A percentile compares a stretch with the other conserved stretches of the same genome.
These are phyloP conservation scores for Eupithecia dodoneata DNA, from an alignment of 2,888 invertebrate species.

Conservation along the genomic window DNA sequence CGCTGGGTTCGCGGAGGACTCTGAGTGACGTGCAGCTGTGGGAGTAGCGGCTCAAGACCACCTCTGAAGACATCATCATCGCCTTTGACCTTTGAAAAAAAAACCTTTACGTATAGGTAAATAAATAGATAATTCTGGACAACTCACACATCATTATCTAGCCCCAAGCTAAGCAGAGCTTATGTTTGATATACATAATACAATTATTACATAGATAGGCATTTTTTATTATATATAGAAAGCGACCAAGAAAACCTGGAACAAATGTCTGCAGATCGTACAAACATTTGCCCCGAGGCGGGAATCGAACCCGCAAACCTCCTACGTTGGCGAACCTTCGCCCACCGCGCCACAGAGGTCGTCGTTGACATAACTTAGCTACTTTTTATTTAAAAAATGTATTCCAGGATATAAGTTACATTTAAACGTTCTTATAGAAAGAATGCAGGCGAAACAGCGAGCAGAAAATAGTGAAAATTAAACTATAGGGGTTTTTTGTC, in stretches of 20 bases:
- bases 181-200: no score
- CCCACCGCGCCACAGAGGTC: no score
- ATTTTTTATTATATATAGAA: no score
- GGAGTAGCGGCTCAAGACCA: constrained; percentile 26
- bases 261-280: no score
- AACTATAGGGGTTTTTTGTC: not conserved
- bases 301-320: no score
- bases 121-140: no score
- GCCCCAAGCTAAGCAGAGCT: no score
- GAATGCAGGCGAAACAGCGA: not conserved
- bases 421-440: not conserved
- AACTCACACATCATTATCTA: no score
- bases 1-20: not conserved
- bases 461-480: not conserved
- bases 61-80: constrained; percentile 26
- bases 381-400: not conserved
- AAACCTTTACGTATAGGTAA: not conserved
- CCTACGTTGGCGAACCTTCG: no score
- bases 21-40: constrained; percentile 33
- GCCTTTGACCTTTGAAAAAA: constrained; percentile 33
- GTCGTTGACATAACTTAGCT: not conserved
- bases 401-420: not conserved
- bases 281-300: no score
- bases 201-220: no score
- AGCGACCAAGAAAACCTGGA: no score